Evolutionary conservation across 2,797 vertebrate genomes (phyloP).

Genomic region (Choloepus didactylus): DNA sequence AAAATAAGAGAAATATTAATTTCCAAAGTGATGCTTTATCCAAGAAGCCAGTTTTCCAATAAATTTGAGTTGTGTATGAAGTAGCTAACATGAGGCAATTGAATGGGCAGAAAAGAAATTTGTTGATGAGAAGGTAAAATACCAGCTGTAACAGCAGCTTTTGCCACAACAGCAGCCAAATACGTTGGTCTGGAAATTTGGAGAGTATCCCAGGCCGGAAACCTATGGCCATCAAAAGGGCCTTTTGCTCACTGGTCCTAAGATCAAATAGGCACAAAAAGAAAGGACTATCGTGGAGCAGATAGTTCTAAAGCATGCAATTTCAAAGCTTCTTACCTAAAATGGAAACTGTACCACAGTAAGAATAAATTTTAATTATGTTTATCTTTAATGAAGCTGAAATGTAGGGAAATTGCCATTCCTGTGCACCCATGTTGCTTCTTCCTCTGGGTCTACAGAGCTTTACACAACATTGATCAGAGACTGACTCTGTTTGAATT

Average conservation of each 20-base stretch:
- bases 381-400: neutral
- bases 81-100: constrained; percentile 66
- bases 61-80: constrained; percentile 72
- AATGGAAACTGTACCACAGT: neutral
- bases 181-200: neutral
- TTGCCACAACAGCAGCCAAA: neutral
- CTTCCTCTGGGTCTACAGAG: neutral
- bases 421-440: neutral
- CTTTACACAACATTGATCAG: neutral
- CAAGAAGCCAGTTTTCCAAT: constrained; percentile 65
- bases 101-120: neutral
- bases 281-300: rapidly evolving
- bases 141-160: neutral
- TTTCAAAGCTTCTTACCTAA: neutral
- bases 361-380: neutral
- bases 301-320: neutral
- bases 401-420: neutral
- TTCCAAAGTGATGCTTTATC: constrained; percentile 76
- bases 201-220: neutral
- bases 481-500: neutral
- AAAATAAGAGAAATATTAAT: constrained; percentile 77
- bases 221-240: neutral
- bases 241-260: neutral
- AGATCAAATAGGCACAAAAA: neutral
- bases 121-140: constrained; percentile 16